These are phyloP conservation scores for Myiothlypis coronata DNA, from an alignment of 2,797 vertebrate species.

Conservation along the genomic window DNA sequence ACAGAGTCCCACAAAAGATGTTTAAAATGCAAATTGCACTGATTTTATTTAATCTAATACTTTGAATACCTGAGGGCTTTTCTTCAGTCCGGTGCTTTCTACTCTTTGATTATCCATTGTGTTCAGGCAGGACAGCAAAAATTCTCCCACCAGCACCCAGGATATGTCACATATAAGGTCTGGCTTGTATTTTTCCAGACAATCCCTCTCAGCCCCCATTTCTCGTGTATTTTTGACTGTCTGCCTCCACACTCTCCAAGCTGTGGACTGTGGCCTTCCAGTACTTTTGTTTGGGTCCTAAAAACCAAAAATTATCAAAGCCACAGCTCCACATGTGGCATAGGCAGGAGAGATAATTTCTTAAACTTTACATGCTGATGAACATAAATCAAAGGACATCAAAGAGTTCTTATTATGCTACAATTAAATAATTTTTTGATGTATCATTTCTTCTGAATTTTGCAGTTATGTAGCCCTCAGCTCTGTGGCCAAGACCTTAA, in stretches of 20 bases:
- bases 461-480: background rate
- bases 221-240: background rate
- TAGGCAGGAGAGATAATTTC: background rate
- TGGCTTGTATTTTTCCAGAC: background rate
- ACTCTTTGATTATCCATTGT: background rate
- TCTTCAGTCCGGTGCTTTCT: background rate
- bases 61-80: conserved; percentile 5
- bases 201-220: background rate
- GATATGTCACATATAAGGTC: background rate
- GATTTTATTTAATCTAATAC: background rate
- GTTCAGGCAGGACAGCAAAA: background rate
- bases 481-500: background rate
- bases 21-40: conserved; percentile 46
- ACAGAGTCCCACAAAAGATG: background rate
- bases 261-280: background rate
- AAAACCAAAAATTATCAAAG: background rate
- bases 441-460: background rate
- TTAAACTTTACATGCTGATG: background rate
- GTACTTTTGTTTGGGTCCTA: background rate
- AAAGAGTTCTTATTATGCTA: background rate
- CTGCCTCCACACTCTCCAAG: background rate
- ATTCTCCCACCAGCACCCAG: background rate
- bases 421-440: background rate
- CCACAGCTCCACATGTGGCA: rapidly evolving
- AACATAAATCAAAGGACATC: background rate